Evolutionary conservation across 1,140 invertebrate species (phyloP), one percentile per base, ranked within the genome.

Genomic region (Cotesia typhae): DNA sequence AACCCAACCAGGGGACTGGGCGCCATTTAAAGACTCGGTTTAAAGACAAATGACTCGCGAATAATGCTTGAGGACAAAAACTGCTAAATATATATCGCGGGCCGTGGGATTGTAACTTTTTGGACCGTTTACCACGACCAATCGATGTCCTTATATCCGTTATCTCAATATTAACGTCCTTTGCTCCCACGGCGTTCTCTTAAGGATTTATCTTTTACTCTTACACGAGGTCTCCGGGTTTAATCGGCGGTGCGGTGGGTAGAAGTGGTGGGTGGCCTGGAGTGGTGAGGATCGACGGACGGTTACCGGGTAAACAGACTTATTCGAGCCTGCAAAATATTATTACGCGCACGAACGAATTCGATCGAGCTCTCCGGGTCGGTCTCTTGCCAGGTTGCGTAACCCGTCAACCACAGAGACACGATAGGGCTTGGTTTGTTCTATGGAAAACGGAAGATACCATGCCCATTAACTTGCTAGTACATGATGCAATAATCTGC

Each of bases 311-410:
- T 66, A 66, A 66, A 66, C 64, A 41, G 64, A 66, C 64, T 41
- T 66, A 66, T 66, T 66, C 64, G 64, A 66, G 64, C 64, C 64
- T 66, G 64, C 64, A 66, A 66, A 66, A 66, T 66, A 66, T 66
- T 66, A 66, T 74, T 74, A 74, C 75, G 75, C 72, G 75, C 72
- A 74, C 75, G 70, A 70, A 72, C 52, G 47, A 14, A 41, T 36
- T 17, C 52, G 41, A 71, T 20, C 74, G 60, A 28, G 51, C 52
- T 14, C 1, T 37, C 60, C 17, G 57, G 57, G 14, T 59, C 57
- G 57, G 14, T 59, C 57, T 59, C 57, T 59, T 59, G 57, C 57
- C 72, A 55, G 57, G 74, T 63, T 65, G 65, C 72, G 64, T 74
- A 63, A 66, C 64, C 38, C 64, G 64, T 66, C 64, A 66, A 20